These are phyloP conservation scores for Lithophane socia DNA, from an alignment of 2,888 invertebrate genomes.

Conservation along the genomic window DNA sequence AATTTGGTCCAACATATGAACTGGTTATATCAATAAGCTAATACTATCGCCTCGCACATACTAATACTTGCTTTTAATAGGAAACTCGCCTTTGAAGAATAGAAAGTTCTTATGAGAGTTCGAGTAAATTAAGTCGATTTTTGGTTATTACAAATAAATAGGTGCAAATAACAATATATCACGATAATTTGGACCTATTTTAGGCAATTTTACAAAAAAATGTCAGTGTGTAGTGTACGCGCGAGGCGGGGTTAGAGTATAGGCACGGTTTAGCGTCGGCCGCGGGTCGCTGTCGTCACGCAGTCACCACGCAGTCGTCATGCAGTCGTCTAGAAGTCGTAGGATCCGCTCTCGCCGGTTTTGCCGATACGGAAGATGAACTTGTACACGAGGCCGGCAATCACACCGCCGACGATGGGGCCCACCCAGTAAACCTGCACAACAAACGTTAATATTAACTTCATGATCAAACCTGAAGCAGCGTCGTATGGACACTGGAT, in stretches of 20 bases:
- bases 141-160: slow-evolving; percentile 46
- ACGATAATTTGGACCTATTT: slow-evolving; percentile 49
- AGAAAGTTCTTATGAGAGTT: slow-evolving; percentile 3
- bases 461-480: not conserved
- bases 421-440: slow-evolving; percentile 96
- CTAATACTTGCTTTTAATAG: slow-evolving; percentile 34
- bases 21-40: slow-evolving; percentile 74
- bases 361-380: slow-evolving; percentile 93
- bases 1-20: slow-evolving; percentile 66
- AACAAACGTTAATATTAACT: slow-evolving; percentile 32
- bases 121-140: slow-evolving; percentile 8
- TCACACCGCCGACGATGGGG: slow-evolving; percentile 94
- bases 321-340: slow-evolving; percentile 92
- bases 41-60: slow-evolving; percentile 70
- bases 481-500: not conserved
- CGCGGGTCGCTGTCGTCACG: slow-evolving; percentile 48
- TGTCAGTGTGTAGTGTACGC: slow-evolving; percentile 46
- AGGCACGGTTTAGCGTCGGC: slow-evolving; percentile 57
- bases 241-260: slow-evolving; percentile 63
- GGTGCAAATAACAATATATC: slow-evolving; percentile 54
- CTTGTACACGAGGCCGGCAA: slow-evolving; percentile 94
- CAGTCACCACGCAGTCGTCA: slow-evolving; percentile 54
- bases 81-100: slow-evolving; percentile 21
- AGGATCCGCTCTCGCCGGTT: slow-evolving; percentile 93
- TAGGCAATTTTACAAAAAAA: slow-evolving; percentile 3